These are phyloP conservation scores for Geothlypis trichas DNA, from an alignment of 2,113 vertebrate species.

Conservation along the genomic window DNA sequence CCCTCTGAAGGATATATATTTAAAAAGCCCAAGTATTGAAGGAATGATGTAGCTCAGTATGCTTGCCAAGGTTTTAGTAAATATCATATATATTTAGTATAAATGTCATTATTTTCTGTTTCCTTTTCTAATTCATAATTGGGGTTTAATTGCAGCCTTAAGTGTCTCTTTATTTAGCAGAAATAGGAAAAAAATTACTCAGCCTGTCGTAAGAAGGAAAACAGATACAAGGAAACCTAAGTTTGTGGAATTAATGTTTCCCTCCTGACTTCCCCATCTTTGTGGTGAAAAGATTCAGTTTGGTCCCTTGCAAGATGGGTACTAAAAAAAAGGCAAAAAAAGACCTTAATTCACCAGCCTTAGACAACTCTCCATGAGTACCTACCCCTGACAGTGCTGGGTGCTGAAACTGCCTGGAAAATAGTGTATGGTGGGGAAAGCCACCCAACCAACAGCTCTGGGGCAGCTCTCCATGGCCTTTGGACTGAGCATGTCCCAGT, in stretches of 20 bases:
- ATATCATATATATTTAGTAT: neutral
- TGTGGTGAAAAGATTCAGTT: neutral
- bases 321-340: neutral
- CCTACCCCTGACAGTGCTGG: neutral
- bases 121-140: neutral
- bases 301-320: neutral
- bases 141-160: neutral
- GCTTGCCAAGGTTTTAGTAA: neutral
- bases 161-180: neutral
- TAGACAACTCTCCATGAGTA: rapidly evolving
- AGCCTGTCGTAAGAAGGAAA: neutral
- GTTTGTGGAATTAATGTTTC: neutral
- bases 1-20: neutral
- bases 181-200: neutral
- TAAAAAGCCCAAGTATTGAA: neutral
- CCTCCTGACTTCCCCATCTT: neutral
- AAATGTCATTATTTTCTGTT: neutral
- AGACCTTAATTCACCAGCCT: neutral
- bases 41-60: neutral
- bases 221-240: neutral
- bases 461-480: neutral
- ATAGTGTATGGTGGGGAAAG: rapidly evolving
- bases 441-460: neutral
- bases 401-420: neutral
- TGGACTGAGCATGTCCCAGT: rapidly evolving